Evolutionary conservation across 1,140 invertebrate genomes (phyloP).

Genomic region (Trichoplusia ni): DNA sequence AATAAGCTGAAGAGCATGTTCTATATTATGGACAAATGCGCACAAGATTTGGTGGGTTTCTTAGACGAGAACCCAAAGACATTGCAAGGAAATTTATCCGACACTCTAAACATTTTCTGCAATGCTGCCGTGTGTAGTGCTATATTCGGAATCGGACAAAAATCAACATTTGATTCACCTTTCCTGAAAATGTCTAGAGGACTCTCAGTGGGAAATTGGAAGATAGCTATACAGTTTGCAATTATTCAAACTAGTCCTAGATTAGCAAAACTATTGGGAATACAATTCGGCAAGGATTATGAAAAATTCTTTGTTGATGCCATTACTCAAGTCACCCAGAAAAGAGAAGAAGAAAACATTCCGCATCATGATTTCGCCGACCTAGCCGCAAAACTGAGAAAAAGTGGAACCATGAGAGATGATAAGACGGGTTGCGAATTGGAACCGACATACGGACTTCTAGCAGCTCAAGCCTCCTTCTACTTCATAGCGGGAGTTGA

Average conservation of each 20-base stretch:
- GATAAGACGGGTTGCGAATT: conserved; percentile 37
- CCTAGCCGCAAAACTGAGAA: conserved; percentile 40
- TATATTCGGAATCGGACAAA: conserved; percentile 43
- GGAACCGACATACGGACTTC: conserved; percentile 48
- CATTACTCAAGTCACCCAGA: conserved; percentile 40
- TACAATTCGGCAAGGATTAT: conserved; percentile 45
- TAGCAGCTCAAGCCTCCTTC: conserved; percentile 68
- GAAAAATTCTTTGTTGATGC: conserved; percentile 52
- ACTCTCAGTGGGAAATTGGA: conserved; percentile 25
- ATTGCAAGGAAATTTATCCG: conserved; percentile 30
- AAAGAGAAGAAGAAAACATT: conserved; percentile 31
- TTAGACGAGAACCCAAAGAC: conserved; percentile 46
- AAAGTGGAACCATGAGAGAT: conserved; percentile 42
- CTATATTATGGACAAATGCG: conserved; percentile 60
- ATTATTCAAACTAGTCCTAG: conserved; percentile 29
- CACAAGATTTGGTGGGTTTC: conserved; percentile 49
- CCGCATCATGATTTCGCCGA: conserved; percentile 51
- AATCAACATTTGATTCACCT: conserved; percentile 47
- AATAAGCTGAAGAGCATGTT: conserved; percentile 78
- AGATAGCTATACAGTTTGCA: conserved; percentile 36
- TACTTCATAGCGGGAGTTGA: conserved; percentile 83
- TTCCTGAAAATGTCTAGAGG: conserved; percentile 44
- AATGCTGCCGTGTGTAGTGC: conserved; percentile 41
- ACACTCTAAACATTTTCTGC: conserved; percentile 38
- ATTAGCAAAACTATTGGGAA: conserved; percentile 29